Base-by-base conservation (phyloP, 2,888 invertebrate genomes). In the Tenthredo mesomela region DNA sequence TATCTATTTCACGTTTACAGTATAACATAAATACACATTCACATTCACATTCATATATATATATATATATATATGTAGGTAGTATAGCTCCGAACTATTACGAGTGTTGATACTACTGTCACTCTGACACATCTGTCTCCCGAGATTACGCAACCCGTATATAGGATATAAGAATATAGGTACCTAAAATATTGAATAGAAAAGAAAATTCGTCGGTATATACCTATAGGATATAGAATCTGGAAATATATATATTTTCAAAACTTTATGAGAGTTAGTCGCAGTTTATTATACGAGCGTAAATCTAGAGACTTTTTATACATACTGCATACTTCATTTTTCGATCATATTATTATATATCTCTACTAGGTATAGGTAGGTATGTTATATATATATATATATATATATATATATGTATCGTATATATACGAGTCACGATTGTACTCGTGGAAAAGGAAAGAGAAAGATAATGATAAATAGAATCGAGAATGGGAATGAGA, bases 1-100 rank as follows among this genome's bases (percentile, higher is more conserved):
- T 43, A 12, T 21, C 75, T 75, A 47, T 75, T 75, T 47, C 54
- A 77, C 54, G 33, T 77, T 77, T n/a, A n/a, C 29, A 33, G 54
- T 25, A 21, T 54, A 29, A 10, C 29, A 4, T 54, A 50, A 6
- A 33, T 77, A 29, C 2, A 29, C 29, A 29, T 29, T 33, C 33
- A 29, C 29, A 29, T 29, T 54, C 29, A 77, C 10, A 37, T 61
- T n/a, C n/a, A n/a, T n/a, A n/a, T n/a, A n/a, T n/a, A n/a, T n/a
- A n/a, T n/a, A n/a, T n/a, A n/a, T n/a, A n/a, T n/a, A n/a, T n/a
- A n/a, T n/a, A n/a, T n/a, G n/a, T n/a, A n/a, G n/a, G n/a, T n/a
- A n/a, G n/a, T n/a, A n/a, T 29, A 29, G 29, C 29, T 29, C 29
- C 29, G 29, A 29, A 29, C 84, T 78, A 65, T 54, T 71, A 33